These are phyloP conservation scores for Antechinus flavipes DNA, from an alignment of 2,113 vertebrate species.

Conservation along the genomic window DNA sequence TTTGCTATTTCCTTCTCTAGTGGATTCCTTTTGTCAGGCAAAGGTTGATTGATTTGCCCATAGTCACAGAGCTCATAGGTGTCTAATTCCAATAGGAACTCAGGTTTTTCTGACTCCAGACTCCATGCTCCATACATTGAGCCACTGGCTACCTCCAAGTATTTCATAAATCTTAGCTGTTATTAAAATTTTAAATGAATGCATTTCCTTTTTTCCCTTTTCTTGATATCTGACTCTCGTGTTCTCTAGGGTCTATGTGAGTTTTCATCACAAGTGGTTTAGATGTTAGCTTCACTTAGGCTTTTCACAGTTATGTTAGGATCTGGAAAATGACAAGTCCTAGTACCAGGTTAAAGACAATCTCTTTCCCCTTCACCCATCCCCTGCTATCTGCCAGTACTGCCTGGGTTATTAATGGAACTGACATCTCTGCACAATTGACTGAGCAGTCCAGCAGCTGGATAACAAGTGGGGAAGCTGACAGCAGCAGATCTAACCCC, in stretches of 20 bases:
- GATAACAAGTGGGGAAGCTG: conserved; percentile 85
- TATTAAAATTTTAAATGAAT: neutral
- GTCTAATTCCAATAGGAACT: too few relatives aligned
- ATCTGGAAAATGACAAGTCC: conserved; percentile 84
- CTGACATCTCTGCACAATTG: conserved; percentile 85
- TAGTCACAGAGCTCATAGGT: neutral
- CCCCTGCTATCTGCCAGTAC: conserved; percentile 80
- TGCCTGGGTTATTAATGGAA: conserved; percentile 86
- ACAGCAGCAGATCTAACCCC: conserved; percentile 80
- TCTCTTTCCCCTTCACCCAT: conserved; percentile 83
- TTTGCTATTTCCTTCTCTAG: neutral
- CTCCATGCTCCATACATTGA: neutral
- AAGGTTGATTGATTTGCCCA: neutral
- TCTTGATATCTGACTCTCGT: conserved; percentile 56
- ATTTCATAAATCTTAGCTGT: conserved; percentile 9
- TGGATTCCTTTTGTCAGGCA: neutral
- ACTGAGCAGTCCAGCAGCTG: conserved; percentile 83
- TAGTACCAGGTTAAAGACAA: conserved; percentile 83
- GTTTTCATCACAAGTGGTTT: conserved; percentile 76
- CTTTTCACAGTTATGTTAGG: conserved; percentile 36
- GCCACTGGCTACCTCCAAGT: neutral
- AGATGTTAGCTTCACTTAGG: conserved; percentile 66
- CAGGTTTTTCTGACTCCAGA: neutral
- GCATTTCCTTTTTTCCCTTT: conserved; percentile 44
- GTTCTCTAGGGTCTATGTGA: conserved; percentile 60